Base-by-base conservation (phyloP, 2,113 vertebrate genomes). In the Microcebus griseorufus region DNA sequence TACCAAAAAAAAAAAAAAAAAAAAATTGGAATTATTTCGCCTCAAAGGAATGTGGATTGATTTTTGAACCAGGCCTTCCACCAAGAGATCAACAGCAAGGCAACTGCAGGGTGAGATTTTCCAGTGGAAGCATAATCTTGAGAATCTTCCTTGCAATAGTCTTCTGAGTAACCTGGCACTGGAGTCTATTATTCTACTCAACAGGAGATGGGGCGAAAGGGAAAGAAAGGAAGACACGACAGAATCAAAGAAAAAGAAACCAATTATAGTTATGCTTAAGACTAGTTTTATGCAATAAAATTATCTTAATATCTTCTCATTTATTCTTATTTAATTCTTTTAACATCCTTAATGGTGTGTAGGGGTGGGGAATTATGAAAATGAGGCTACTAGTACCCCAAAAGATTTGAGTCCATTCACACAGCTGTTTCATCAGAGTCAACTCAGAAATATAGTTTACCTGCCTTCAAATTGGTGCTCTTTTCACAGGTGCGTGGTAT, bases 21-120 rank as follows among this genome's bases (percentile, higher is more conserved):
- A 75, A 78, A 89, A 84, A 29, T 45, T 98, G 76, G 87, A 97
- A 97, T 92, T 75, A 92, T 96, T 97, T 80, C 96, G 93, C 65
- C 69, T 93, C 84, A 69, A 93, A 91, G 90, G 70, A 97, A 98
- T 79, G 34, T 69, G 1, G 62, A 4, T 62, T 97, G 95, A 94
- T 83, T 96, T 91, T 97, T 88, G 5, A 94, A 48, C 64, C 95
- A 51, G 48, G 62, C 94, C 94, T 55, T 92, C 42, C 22, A 97
- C n/a, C 62, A 58, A 97, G 83, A 82, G 64, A 97, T 78, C 53
- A 94, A 81, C 17, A 48, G 60, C 32, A 72, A 96, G 51, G 64
- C 65, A 94, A 88, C 17, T 93, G 9, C 32, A 90, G 53, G n/a
- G 48, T 51, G 32, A 97, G 16, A 25, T 75, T 93, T 95, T 88